phyloP scores from a whole-genome alignment of 1,140 invertebrate species.

The Calephelis virginiensis region DNA sequence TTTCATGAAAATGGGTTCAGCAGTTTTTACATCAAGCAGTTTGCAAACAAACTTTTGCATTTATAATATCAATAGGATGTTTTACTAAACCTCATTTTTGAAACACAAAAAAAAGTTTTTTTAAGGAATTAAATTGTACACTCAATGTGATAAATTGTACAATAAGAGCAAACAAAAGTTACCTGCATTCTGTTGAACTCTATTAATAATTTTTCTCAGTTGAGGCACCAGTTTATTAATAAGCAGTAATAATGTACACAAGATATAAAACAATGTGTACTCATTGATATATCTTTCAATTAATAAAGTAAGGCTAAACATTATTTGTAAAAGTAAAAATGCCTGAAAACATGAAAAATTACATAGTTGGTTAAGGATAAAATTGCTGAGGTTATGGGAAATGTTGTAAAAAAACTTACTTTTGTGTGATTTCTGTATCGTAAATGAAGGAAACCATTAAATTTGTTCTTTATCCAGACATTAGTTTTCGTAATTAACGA shows the following conservation, averaged over 20 bases:
- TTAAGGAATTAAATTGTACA: too few species aligned
- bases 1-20: too few species aligned
- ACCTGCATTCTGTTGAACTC: conserved; percentile 63
- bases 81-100: too few species aligned
- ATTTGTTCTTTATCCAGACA: conserved; percentile 43
- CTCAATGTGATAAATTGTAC: too few species aligned
- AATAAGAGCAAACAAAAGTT: conserved; percentile 24
- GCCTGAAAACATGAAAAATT: conserved; percentile 52
- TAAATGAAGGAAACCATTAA: conserved; percentile 49
- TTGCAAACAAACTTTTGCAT: too few species aligned
- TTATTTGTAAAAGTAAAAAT: conserved; percentile 59
- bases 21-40: too few species aligned
- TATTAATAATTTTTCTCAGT: conserved; percentile 43
- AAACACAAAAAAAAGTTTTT: too few species aligned
- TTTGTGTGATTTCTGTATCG: conserved; percentile 66
- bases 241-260: conserved; percentile 46
- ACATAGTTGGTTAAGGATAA: conserved; percentile 1
- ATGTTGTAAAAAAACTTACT: conserved; percentile 38
- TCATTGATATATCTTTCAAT: conserved; percentile 58
- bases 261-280: conserved; percentile 52
- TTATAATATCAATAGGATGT: too few species aligned
- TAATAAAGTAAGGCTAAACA: conserved; percentile 48
- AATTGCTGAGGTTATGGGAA: not conserved
- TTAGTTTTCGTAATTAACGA: conserved; percentile 33
- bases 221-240: conserved; percentile 51